These are phyloP conservation scores for Andricus quercusramuli DNA, from an alignment of 2,888 invertebrate species.

Conservation along the genomic window DNA sequence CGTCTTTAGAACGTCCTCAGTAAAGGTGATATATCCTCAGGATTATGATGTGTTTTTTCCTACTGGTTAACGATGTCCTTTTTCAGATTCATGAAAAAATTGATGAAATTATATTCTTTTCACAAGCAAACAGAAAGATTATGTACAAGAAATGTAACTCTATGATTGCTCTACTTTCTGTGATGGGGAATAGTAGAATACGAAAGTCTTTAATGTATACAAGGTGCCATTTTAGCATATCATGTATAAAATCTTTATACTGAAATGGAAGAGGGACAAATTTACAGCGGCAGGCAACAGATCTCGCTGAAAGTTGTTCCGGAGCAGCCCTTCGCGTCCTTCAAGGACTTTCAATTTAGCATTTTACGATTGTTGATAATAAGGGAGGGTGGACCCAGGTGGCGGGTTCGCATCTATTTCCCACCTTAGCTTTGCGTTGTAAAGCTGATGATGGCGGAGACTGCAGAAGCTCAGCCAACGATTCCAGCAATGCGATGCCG, in stretches of 20 bases:
- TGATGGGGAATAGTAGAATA: conserved; percentile 42
- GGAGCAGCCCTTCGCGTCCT: conserved; percentile 58
- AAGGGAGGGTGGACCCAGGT: conserved; percentile 76
- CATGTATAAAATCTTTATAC: conserved; percentile 59
- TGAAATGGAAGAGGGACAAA: conserved; percentile 20
- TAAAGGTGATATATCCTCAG: too few species aligned
- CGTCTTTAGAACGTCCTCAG: too few species aligned
- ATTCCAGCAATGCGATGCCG: conserved; percentile 62
- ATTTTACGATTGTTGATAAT: conserved; percentile 79
- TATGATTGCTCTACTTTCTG: background rate
- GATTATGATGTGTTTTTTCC: too few species aligned
- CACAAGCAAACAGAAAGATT: too few species aligned
- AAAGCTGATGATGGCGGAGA: conserved; percentile 26
- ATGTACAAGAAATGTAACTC: too few species aligned
- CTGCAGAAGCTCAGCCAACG: conserved; percentile 57
- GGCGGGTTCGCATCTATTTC: conserved; percentile 66
- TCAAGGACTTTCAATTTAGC: conserved; percentile 76
- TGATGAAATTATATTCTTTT: too few species aligned
- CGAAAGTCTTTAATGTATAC: conserved; percentile 52
- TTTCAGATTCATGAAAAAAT: too few species aligned
- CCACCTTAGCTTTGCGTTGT: conserved; percentile 36
- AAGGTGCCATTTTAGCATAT: conserved; percentile 43
- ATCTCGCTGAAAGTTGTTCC: conserved; percentile 53
- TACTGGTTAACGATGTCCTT: too few species aligned
- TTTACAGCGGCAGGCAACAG: conserved; percentile 47